These are phyloP conservation scores for Panagrolaimus sp. DNA, from an alignment of 1,140 invertebrate genomes.

Conservation along the genomic window DNA sequence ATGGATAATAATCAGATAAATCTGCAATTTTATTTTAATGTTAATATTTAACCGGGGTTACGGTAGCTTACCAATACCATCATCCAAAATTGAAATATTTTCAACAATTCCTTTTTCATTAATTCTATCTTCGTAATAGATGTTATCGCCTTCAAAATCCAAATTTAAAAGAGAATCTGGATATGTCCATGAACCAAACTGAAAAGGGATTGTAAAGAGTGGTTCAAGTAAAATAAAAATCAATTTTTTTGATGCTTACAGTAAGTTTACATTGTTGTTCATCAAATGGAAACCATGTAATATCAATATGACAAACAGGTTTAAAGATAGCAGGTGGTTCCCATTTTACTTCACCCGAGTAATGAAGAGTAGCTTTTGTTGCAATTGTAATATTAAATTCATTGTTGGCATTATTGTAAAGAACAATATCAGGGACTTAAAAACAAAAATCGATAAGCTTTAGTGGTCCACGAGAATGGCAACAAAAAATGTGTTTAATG, in stretches of 20 bases:
- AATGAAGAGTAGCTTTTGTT: slow-evolving; percentile 64
- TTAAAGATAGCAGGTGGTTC: slow-evolving; percentile 97
- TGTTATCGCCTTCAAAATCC: slow-evolving; percentile 44
- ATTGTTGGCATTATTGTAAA: slow-evolving; percentile 62
- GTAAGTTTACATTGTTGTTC: slow-evolving; percentile 66
- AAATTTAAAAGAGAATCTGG: slow-evolving; percentile 63
- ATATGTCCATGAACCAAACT: slow-evolving; percentile 97
- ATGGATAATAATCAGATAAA: slow-evolving; percentile 88
- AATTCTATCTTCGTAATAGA: slow-evolving; percentile 36
- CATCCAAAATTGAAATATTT: slow-evolving; percentile 49
- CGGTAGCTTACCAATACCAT: slow-evolving; percentile 50
- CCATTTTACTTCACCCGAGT: slow-evolving; percentile 87
- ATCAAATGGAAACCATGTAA: slow-evolving; percentile 70
- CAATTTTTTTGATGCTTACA: too few relatives aligned
- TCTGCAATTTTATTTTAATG: slow-evolving; percentile 65
- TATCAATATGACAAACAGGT: slow-evolving; percentile 86
- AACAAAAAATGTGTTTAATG: too few relatives aligned
- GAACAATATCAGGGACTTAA: slow-evolving; percentile 68
- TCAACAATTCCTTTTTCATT: slow-evolving; percentile 49
- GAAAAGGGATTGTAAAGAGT: slow-evolving; percentile 52
- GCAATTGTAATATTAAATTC: slow-evolving; percentile 63
- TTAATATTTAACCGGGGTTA: not conserved
- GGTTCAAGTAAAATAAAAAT: not conserved
- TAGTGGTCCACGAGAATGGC: slow-evolving; percentile 65
- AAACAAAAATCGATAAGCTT: slow-evolving; percentile 61